Evolutionary conservation across 2,797 vertebrate genomes (phyloP).

Genomic region (Chiroxiphia lanceolata): DNA sequence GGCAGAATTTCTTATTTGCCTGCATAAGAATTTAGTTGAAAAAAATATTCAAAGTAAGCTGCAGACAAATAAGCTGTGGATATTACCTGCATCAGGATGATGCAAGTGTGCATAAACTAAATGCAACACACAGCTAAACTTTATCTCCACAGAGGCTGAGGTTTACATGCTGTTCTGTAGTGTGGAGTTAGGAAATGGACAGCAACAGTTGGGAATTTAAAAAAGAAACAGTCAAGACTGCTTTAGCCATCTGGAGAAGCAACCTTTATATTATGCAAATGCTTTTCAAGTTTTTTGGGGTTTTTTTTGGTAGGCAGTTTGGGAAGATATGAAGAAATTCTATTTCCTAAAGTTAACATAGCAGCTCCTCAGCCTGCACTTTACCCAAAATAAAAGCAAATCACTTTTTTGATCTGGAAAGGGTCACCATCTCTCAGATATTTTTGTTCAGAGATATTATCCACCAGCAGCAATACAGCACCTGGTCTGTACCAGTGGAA

Average conservation of each 20-base stretch:
- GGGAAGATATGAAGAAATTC: not conserved
- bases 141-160: not conserved
- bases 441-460: not conserved
- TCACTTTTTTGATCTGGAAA: not conserved
- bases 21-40: not conserved
- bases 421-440: not conserved
- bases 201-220: not conserved
- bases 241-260: constrained; percentile 26
- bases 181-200: not conserved
- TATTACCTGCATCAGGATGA: not conserved
- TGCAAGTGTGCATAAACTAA: not conserved
- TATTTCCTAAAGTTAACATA: not conserved
- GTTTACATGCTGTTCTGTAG: not conserved
- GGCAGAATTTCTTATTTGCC: not conserved
- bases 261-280: not conserved
- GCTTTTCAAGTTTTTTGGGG: not conserved
- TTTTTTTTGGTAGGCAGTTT: not conserved
- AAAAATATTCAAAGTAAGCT: not conserved
- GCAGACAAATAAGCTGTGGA: not conserved
- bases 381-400: constrained; percentile 8
- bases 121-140: not conserved
- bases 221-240: not conserved
- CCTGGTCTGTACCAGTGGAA: not conserved
- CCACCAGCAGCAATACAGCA: not conserved
- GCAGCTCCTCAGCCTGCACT: not conserved